These are phyloP conservation scores for Poicephalus meyeri DNA, from an alignment of 2,113 vertebrate species.

Conservation along the genomic window DNA sequence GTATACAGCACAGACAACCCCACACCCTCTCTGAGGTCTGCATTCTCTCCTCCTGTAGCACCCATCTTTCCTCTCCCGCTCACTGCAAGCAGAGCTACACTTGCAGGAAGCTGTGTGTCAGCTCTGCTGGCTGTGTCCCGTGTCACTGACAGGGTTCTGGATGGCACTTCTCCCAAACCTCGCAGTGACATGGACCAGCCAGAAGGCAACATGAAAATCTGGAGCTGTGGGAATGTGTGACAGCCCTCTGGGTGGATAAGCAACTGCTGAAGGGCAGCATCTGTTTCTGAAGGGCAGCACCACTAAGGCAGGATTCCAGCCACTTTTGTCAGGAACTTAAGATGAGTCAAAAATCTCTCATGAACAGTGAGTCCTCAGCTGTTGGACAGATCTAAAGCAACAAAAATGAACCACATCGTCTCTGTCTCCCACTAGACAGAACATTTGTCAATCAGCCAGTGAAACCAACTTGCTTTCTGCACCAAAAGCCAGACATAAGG, in stretches of 20 bases:
- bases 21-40: background rate
- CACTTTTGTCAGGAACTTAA: slow-evolving; percentile 51
- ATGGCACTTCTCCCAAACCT: background rate
- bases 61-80: background rate
- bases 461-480: slow-evolving; percentile 44
- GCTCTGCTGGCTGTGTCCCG: fast-evolving
- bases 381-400: slow-evolving; percentile 63
- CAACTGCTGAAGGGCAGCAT: background rate
- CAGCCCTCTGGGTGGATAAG: background rate
- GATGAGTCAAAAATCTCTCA: slow-evolving; percentile 48
- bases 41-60: background rate
- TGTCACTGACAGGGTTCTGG: background rate
- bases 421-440: slow-evolving; percentile 27
- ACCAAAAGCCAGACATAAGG: background rate
- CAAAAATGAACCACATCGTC: slow-evolving; percentile 33
- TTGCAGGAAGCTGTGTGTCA: background rate
- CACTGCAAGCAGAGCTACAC: background rate
- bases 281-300: slow-evolving; percentile 41
- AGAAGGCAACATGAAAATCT: background rate
- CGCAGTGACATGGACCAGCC: background rate
- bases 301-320: slow-evolving; percentile 28
- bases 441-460: slow-evolving; percentile 39
- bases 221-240: background rate
- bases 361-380: slow-evolving; percentile 50
- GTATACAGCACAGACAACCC: background rate